Base-by-base conservation (phyloP, 1,140 invertebrate genomes). In the Colletes gigas region DNA sequence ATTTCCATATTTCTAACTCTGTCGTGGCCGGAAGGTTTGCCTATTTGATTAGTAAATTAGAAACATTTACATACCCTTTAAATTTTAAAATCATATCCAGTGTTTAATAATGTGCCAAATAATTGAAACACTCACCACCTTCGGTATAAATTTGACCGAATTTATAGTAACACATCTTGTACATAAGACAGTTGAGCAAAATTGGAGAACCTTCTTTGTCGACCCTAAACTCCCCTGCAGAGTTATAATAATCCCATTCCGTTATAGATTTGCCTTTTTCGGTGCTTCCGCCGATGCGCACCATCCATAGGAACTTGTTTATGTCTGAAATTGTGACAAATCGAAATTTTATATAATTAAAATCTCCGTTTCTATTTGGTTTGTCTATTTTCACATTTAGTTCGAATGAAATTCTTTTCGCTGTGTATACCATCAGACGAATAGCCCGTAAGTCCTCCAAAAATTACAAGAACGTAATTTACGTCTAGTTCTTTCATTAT, bases 251-350 rank as follows among this genome's bases (percentile, higher is more conserved):
- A 94, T 99, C 98, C 90, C 96, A 96, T 94, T 99, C 99, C 89
- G 98, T 97, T 88, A 99, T 99, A 91, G 99, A 98, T 65, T 96
- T 95, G 55, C 98, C 98, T 87, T 97, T 95, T 81, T 99, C 98
- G 30, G 98, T 99, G 90, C 97, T 98, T 78, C 98, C 98, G 84
- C 98, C 98, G 92, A 99, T 99, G 80, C 98, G 95, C 9, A 99
- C 98, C 98, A 99, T 99, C 98, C 98, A 99, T 84, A 99, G 94
- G 94, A 99, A 99, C 94, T 99, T 99, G 93, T 99, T 99, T 68
- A 99, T 98, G 92, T 99, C 97, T 97, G 89, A 52, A 91, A 91
- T 72, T 15, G 55, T 50, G n/a, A 65, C 63, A 30, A 54, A 68
- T 21, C 19, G 50, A 30, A 15, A 74, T n/a, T 44, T 62, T 8